These are phyloP conservation scores for Colletes latitarsis DNA, from an alignment of 1,140 invertebrate genomes.

Conservation along the genomic window DNA sequence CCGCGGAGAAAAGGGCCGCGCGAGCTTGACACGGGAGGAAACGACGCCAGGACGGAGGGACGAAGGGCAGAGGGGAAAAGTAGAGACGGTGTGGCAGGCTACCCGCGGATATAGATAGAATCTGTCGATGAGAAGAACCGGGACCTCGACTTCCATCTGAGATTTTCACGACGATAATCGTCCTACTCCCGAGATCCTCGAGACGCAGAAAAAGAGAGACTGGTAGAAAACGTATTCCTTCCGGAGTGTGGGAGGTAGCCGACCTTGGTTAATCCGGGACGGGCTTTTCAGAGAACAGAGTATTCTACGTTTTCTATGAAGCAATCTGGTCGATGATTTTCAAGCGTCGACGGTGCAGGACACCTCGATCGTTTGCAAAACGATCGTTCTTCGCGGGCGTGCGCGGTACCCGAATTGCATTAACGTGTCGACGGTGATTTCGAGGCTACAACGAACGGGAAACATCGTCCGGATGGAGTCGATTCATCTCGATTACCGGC, in stretches of 20 bases:
- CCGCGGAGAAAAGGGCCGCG: constrained; percentile 48
- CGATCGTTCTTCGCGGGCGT: constrained; percentile 17
- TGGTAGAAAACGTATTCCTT: constrained; percentile 54
- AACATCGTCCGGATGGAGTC: constrained; percentile 7
- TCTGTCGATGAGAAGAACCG: constrained; percentile 65
- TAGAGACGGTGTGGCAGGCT: constrained; percentile 39
- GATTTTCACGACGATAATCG: constrained; percentile 71
- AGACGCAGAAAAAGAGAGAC: constrained; percentile 42
- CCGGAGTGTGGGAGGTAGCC: constrained; percentile 63
- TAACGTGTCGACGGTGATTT: constrained; percentile 13
- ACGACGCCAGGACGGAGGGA: neutral
- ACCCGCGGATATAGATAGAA: constrained; percentile 60
- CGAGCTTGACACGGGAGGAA: neutral
- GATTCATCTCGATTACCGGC: constrained; percentile 13
- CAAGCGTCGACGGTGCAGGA: neutral
- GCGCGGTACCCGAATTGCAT: constrained; percentile 1
- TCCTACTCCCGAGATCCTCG: constrained; percentile 57
- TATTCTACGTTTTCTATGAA: constrained; percentile 56
- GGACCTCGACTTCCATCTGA: constrained; percentile 52
- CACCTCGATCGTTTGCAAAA: constrained; percentile 11
- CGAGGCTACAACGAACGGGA: neutral
- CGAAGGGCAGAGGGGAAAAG: constrained; percentile 35
- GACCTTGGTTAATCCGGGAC: constrained; percentile 61
- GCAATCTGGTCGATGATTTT: constrained; percentile 62
- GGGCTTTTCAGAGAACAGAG: constrained; percentile 48